Evolutionary conservation across 1,140 invertebrate genomes (phyloP), one percentile per base, ranked within the genome.

Genomic region (Caenorhabditis latens): DNA sequence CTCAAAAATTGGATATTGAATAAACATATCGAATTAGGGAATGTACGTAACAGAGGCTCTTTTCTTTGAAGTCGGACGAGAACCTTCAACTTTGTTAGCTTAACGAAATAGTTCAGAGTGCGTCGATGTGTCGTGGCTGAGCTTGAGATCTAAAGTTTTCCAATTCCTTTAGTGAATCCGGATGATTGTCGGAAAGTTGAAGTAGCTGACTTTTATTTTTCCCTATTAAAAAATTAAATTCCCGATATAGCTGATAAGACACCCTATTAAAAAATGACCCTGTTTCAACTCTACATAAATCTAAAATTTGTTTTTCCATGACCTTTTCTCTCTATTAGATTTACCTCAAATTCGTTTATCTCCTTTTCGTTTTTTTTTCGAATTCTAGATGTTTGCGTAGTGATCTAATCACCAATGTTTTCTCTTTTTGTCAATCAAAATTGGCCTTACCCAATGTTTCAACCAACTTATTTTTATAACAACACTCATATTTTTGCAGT

Each of bases 401-500:
- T 19, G 55, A 58, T 16, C 11, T 19, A 58, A 58, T 58, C 55
- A n/a, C 14, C 14, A 19, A 19, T 14, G n/a, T 19, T 58, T n/a
- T 58, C 55, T 58, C n/a, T 21, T 14, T 58, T 58, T n/a, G 21
- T 19, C n/a, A 58, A 58, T 58, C 57, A 58, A n/a, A 16, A 5
- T 16, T 5, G 57, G 8, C 21, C 16, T 9, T n/a, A 53, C 9
- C 16, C 50, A 13, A 4, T 53, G 9, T 16, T 53, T 16, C 50
- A 13, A 13, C 4, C 50, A 13, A 13, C 16, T 13, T 53, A 53
- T 53, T 53, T 19, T 21, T 58, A 7, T 1, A 58, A 19, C 16
- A n/a, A 58, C 4, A 8, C 57, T 58, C 19, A 58, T n/a, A 58
- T 58, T 21, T 19, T 84, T 84, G 40, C 83, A 84, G 83, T 65